Evolutionary conservation across 1,140 invertebrate genomes (phyloP), one percentile per base, ranked within the genome.

Genomic region (Ostrea edulis): DNA sequence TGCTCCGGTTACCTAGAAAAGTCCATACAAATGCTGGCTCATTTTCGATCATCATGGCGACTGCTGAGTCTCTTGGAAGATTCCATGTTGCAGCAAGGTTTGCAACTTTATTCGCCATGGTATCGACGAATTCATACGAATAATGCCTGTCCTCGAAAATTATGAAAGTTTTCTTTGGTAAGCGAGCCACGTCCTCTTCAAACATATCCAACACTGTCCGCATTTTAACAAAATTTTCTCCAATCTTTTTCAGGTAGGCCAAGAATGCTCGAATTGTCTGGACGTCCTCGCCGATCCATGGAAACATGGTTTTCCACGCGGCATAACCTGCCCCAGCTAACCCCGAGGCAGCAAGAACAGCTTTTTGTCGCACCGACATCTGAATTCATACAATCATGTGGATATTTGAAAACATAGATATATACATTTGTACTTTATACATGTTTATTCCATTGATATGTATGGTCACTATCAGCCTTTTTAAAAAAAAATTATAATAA

Each of bases 31-130:
- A 92, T 8, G 86, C 90, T 20, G 92, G 89, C 88, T 91, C 90
- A 68, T 93, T 93, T n/a, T 88, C 71, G 7, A 91, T 89, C 90
- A 93, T 92, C 20, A 92, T 89, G 9, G 91, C 91, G 8, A 92
- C 89, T n/a, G 86, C 65, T n/a, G 89, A 84, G 1, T 82, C 84
- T n/a, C 58, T 83, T 2, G 86, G 89, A 0, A 91, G 53, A 9
- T 51, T 89, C 88, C 53, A 91, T 71, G 71, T 68, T 20, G 8
- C 2, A 51, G 84, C 88, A 12, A 82, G 82, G 8, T 88, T 89
- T 11, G 89, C 91, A 2, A 91, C 84, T 12, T 71, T 84, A 77
- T 91, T 91, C 9, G 91, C 89, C 82, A 91, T 86, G 35, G 86
- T 4, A 51, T 92, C 90, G 55, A 92, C 89, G 22, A 65, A 86